Conservation (phyloP, 2,797 vertebrate species). For the Valencia hispanica region DNA sequence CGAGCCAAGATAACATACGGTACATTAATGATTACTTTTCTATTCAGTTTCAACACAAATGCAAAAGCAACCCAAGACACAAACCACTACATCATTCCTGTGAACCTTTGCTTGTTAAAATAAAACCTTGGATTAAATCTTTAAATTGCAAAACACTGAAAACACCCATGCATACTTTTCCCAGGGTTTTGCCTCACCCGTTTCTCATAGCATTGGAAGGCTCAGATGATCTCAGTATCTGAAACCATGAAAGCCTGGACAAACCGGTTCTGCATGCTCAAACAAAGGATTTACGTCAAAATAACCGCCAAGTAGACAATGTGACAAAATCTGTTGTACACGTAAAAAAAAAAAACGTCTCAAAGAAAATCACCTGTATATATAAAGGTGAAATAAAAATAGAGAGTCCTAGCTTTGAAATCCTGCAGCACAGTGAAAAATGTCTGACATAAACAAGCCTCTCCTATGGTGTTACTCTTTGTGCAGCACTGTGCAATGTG, state of each 20-base stretch:
- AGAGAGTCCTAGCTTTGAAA: conserved; percentile 8
- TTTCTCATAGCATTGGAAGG: conserved; percentile 56
- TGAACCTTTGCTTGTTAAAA: neutral
- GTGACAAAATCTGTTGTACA: conserved; percentile 58
- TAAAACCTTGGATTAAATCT: neutral
- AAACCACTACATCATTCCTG: neutral
- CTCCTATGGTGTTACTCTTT: neutral
- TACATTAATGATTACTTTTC: neutral
- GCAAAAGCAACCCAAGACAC: neutral
- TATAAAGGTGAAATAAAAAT: neutral
- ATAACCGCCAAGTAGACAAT: conserved; percentile 59
- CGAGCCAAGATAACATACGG: neutral
- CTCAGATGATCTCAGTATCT: conserved; percentile 69
- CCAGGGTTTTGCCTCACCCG: conserved; percentile 39
- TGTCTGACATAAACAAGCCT: neutral
- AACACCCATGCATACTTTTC: neutral
- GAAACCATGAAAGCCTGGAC: conserved; percentile 59
- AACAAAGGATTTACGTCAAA: conserved; percentile 78
- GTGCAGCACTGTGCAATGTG: neutral
- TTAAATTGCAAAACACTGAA: conserved; percentile 1
- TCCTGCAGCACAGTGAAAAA: neutral
- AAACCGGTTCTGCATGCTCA: conserved; percentile 72
- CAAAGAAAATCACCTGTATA: neutral
- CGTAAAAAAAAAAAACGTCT: neutral
- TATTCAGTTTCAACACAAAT: neutral